Conservation (phyloP, 2,113 vertebrate genomes). For the Salvelinus fontinalis region DNA sequence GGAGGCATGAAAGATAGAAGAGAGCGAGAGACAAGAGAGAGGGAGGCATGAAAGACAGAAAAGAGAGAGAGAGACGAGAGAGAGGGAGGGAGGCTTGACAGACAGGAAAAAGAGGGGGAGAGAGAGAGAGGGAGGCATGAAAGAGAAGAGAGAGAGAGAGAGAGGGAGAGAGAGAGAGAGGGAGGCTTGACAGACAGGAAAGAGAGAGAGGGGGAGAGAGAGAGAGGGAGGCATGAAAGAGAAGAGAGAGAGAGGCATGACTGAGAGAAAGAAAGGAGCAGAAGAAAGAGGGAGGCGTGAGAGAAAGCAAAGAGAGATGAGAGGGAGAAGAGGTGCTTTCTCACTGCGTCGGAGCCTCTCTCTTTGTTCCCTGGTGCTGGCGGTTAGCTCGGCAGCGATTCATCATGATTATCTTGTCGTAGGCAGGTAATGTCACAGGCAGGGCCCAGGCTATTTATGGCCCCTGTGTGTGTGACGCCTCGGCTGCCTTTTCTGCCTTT, state of each 20-base stretch:
- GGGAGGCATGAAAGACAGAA: constrained; percentile 14
- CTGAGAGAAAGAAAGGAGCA: constrained; percentile 20
- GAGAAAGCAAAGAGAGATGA: constrained; percentile 35
- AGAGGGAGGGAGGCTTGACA: constrained; percentile 14
- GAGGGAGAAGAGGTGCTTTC: constrained; percentile 25
- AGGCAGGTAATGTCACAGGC: constrained; percentile 74
- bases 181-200: neutral
- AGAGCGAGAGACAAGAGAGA: constrained; percentile 40
- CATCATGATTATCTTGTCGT: constrained; percentile 73
- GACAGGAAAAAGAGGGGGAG: constrained; percentile 36
- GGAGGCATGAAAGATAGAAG: constrained; percentile 34
- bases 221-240: neutral
- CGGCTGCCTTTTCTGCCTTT: neutral
- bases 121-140: constrained; percentile 32
- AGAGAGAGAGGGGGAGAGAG: neutral
- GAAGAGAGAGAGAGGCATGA: constrained; percentile 5
- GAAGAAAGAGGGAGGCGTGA: neutral
- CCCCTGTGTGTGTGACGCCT: constrained; percentile 30
- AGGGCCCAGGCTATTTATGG: constrained; percentile 61
- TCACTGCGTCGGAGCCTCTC: constrained; percentile 20
- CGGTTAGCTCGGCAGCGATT: constrained; percentile 54
- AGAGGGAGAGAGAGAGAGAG: too few species aligned
- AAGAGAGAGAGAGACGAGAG: neutral
- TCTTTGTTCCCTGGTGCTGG: constrained; percentile 55
- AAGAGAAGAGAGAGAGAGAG: constrained; percentile 12